Percentiles rank a stretch among this genome's conserved stretches.
Evolutionary conservation across 2,113 vertebrate genomes (phyloP).

Genomic region (Lipophrys pholis): DNA sequence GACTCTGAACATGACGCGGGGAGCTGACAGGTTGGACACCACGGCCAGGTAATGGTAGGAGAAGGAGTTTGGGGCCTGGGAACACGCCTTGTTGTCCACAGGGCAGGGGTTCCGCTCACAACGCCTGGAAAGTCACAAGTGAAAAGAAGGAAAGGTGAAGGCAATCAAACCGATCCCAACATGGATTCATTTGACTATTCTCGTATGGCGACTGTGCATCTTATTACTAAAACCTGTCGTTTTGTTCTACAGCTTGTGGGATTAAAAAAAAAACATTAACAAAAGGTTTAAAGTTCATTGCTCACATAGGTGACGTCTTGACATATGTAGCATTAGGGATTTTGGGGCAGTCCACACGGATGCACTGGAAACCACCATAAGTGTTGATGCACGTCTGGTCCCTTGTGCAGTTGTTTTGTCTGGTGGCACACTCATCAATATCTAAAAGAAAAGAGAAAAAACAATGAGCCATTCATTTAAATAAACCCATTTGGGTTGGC

Average conservation of each 20-base stretch:
- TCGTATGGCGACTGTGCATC: too few relatives aligned
- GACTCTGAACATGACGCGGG: constrained; percentile 88
- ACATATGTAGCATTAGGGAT: constrained; percentile 85
- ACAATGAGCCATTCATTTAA: constrained; percentile 2
- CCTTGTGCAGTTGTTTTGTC: constrained; percentile 87
- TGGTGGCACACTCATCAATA: constrained; percentile 85
- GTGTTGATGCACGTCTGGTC: constrained; percentile 88
- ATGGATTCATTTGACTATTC: too few relatives aligned
- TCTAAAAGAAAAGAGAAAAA: constrained; percentile 73
- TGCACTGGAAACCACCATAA: constrained; percentile 86
- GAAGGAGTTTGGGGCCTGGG: constrained; percentile 85
- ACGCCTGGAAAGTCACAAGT: constrained; percentile 80
- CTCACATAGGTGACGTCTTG: constrained; percentile 89
- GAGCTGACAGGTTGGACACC: constrained; percentile 87
- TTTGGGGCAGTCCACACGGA: constrained; percentile 86
- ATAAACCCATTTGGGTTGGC: neutral
- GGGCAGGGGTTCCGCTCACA: constrained; percentile 91
- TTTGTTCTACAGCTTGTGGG: too few relatives aligned
- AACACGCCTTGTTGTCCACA: constrained; percentile 85
- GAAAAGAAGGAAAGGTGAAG: neutral
- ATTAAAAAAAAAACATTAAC: too few relatives aligned
- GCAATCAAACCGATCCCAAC: neutral
- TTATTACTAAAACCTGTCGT: neutral
- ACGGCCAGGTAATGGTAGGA: constrained; percentile 90
- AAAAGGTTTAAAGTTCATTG: too few relatives aligned